phyloP scores from a whole-genome alignment of 2,888 invertebrate genomes.

The Brenthis daphne region DNA sequence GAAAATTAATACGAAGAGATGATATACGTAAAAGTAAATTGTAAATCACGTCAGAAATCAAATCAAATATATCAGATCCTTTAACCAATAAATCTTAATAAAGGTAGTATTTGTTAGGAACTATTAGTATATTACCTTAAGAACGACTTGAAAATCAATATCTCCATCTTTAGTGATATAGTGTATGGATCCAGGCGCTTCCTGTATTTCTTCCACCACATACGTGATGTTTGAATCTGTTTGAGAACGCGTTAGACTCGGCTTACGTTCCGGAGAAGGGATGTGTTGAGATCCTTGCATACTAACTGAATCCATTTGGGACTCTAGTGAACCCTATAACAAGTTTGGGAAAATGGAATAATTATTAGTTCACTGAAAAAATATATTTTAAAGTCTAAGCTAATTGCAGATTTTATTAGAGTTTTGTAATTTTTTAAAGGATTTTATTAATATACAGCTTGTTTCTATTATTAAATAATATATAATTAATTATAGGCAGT shows the following conservation, averaged over 20 bases:
- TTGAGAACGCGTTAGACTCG: slow-evolving; percentile 91
- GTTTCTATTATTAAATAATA: no score
- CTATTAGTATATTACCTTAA: slow-evolving; percentile 82
- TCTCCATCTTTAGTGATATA: slow-evolving; percentile 98
- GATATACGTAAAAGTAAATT: no score
- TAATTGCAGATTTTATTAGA: neutral
- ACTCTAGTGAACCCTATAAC: slow-evolving; percentile 90
- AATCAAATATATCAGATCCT: no score
- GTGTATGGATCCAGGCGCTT: slow-evolving; percentile 93
- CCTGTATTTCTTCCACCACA: slow-evolving; percentile 91
- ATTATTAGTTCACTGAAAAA: neutral
- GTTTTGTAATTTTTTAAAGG: no score
- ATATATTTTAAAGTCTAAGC: neutral
- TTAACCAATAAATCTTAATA: no score
- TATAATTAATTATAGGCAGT: no score
- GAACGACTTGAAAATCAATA: slow-evolving; percentile 93
- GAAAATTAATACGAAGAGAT: no score
- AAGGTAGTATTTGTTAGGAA: neutral
- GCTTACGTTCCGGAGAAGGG: slow-evolving; percentile 84
- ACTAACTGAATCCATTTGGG: slow-evolving; percentile 89
- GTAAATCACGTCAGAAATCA: no score
- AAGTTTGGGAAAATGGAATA: neutral
- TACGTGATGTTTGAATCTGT: slow-evolving; percentile 97
- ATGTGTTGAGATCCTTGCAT: slow-evolving; percentile 83
- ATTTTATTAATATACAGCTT: neutral